A percentile compares a stretch with the other conserved stretches of the same genome.
phyloP scores from a whole-genome alignment of 2,113 vertebrate species.

The Anser cygnoides region DNA sequence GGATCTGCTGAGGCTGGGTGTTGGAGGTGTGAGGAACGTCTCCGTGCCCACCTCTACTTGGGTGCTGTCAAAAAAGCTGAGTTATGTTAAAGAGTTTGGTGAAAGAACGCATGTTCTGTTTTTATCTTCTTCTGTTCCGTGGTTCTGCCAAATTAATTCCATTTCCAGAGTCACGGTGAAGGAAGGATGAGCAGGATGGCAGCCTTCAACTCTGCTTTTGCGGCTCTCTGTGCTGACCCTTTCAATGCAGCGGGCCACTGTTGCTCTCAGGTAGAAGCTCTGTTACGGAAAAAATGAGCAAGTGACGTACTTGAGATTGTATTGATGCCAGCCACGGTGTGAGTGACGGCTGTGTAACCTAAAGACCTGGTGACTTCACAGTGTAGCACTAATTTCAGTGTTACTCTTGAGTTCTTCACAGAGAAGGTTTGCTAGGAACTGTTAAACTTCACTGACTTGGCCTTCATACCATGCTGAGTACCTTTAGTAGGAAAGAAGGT shows the following conservation, averaged over 20 bases:
- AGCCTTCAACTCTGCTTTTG: not conserved
- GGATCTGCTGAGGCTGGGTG: not conserved
- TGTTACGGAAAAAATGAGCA: fast-evolving
- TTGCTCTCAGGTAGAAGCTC: not conserved
- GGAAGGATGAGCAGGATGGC: not conserved
- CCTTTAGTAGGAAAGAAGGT: not conserved
- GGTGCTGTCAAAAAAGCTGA: not conserved
- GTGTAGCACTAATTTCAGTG: not conserved
- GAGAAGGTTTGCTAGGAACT: not conserved
- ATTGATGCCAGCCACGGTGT: not conserved
- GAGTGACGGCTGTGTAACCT: not conserved
- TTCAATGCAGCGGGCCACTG: not conserved
- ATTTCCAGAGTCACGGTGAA: fast-evolving
- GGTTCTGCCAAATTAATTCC: not conserved
- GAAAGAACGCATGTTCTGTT: not conserved
- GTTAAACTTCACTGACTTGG: not conserved
- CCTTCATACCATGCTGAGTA: not conserved
- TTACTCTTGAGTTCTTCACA: not conserved
- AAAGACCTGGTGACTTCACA: not conserved
- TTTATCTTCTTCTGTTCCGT: not conserved
- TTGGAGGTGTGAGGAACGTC: not conserved
- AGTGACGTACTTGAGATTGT: fast-evolving
- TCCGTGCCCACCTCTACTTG: not conserved
- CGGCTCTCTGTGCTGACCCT: not conserved
- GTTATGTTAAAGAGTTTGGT: not conserved